These are phyloP conservation scores for Pelobates fuscus DNA, from an alignment of 2,113 vertebrate genomes.

Conservation along the genomic window DNA sequence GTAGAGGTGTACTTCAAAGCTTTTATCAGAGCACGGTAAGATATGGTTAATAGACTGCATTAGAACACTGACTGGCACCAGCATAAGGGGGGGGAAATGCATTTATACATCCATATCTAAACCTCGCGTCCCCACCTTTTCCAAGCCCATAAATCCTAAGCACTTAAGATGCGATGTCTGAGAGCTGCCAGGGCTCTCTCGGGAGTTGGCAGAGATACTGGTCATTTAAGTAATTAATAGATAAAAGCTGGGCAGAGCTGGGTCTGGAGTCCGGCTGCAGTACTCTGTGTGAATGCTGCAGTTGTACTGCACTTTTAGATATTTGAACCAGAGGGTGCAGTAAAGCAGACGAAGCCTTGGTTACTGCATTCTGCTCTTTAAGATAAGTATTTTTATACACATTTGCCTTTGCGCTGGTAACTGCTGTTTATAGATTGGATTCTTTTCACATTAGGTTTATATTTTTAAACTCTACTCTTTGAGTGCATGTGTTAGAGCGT, in stretches of 20 bases:
- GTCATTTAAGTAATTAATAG: constrained; percentile 54
- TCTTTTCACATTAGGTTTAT: background rate
- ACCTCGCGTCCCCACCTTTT: constrained; percentile 20
- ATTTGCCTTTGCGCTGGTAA: background rate
- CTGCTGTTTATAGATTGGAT: background rate
- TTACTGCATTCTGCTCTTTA: background rate
- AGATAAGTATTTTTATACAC: background rate
- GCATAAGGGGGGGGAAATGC: background rate
- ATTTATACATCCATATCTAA: constrained; percentile 1
- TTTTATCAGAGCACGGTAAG: constrained; percentile 12
- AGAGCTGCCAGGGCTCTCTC: constrained; percentile 52
- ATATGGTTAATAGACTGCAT: constrained; percentile 35
- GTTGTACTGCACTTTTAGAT: background rate
- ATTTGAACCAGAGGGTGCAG: background rate
- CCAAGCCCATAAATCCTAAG: constrained; percentile 37
- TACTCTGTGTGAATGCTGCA: constrained; percentile 21
- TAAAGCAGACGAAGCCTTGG: background rate
- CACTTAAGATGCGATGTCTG: constrained; percentile 33
- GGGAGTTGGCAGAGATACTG: constrained; percentile 49
- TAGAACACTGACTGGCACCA: constrained; percentile 42
- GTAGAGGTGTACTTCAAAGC: constrained; percentile 7
- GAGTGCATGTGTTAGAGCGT: no score
- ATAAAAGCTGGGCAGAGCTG: constrained; percentile 42
- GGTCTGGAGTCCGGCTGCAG: background rate
- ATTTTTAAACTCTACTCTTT: background rate